A percentile compares a stretch with the other conserved stretches of the same genome.
These are phyloP conservation scores for Enteromius treurensis DNA, from an alignment of 2,797 vertebrate genomes.

Conservation along the genomic window DNA sequence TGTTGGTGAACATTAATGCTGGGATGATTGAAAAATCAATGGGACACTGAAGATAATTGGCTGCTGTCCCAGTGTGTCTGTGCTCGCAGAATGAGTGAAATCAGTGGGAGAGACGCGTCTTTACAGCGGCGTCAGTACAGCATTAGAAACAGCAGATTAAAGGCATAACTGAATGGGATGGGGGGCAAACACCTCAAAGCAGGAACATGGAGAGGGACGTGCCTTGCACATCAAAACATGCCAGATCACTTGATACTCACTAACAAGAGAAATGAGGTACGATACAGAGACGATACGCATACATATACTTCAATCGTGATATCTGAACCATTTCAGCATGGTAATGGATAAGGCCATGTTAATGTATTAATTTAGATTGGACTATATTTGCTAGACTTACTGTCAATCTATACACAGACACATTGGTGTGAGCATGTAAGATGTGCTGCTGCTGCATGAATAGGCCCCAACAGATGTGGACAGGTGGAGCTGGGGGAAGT, in stretches of 20 bases:
- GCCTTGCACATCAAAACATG: conserved; percentile 33
- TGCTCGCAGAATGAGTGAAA: conserved; percentile 14
- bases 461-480: neutral
- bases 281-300: conserved; percentile 14
- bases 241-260: neutral
- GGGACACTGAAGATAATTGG: conserved; percentile 44
- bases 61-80: conserved; percentile 6
- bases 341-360: neutral
- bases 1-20: conserved; percentile 10
- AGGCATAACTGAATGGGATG: conserved; percentile 24
- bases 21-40: conserved; percentile 43
- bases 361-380: neutral
- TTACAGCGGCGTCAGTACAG: conserved; percentile 18
- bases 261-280: neutral
- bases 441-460: neutral
- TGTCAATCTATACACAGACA: neutral
- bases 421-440: neutral
- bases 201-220: conserved; percentile 15
- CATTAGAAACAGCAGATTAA: conserved; percentile 52
- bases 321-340: neutral
- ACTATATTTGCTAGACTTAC: neutral
- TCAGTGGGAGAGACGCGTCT: conserved; percentile 20
- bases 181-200: conserved; percentile 21
- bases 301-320: neutral
- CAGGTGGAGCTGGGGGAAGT: neutral